phyloP scores from a whole-genome alignment of 2,113 vertebrate species.

The Neotragus moschatus region DNA sequence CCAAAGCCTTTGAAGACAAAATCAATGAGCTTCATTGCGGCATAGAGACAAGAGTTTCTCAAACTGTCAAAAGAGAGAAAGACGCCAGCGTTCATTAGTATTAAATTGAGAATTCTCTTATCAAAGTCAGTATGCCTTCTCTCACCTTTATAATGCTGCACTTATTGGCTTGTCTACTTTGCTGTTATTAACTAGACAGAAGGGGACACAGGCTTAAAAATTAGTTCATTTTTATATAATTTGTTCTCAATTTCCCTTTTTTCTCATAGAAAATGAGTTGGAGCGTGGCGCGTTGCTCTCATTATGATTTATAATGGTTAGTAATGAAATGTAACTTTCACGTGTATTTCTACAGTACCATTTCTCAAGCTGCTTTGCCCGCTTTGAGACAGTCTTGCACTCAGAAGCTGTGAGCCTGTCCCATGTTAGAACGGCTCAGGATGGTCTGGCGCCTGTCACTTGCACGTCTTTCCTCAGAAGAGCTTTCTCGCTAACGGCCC shows the following conservation, averaged over 20 bases:
- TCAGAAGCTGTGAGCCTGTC: background rate
- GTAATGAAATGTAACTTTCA: constrained; percentile 19
- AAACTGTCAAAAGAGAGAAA: constrained; percentile 61
- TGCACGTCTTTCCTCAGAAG: background rate
- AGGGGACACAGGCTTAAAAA: background rate
- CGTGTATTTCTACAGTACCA: background rate
- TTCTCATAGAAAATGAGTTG: background rate
- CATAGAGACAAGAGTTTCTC: constrained; percentile 66
- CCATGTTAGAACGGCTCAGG: background rate
- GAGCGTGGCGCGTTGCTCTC: background rate
- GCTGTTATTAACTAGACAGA: constrained; percentile 40
- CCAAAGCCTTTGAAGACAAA: constrained; percentile 69
- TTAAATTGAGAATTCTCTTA: constrained; percentile 39
- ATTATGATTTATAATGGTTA: background rate
- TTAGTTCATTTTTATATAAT: background rate
- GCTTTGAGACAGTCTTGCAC: background rate
- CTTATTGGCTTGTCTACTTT: constrained; percentile 29
- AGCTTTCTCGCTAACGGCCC: background rate
- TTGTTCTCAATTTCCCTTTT: constrained; percentile 27
- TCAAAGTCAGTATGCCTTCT: constrained; percentile 9
- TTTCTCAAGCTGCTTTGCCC: background rate
- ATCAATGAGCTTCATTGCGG: constrained; percentile 68
- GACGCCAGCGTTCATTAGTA: constrained; percentile 52
- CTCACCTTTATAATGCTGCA: background rate
- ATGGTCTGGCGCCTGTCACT: background rate